A percentile compares a stretch with the other conserved stretches of the same genome.
Evolutionary conservation across 2,113 vertebrate species (phyloP).

Genomic region (Cavia porcellus): DNA sequence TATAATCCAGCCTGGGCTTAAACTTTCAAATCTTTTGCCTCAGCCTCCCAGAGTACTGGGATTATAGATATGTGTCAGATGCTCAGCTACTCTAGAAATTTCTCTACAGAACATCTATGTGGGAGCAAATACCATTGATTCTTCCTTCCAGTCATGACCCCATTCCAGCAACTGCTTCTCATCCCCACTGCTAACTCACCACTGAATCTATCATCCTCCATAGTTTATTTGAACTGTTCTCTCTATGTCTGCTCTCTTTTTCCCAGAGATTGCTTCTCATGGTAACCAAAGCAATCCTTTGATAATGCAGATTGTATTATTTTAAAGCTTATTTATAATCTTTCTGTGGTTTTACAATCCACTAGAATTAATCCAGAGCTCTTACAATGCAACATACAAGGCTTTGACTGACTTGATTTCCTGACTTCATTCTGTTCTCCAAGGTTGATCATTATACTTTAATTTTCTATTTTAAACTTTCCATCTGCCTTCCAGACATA

Average conservation of each 20-base stretch:
- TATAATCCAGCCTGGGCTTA: not conserved
- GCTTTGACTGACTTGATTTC: not conserved
- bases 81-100: not conserved
- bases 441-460: no score
- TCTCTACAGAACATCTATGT: not conserved
- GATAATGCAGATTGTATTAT: not conserved
- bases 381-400: not conserved
- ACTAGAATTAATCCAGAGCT: slow-evolving; percentile 1
- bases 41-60: not conserved
- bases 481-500: not conserved
- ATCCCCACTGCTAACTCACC: not conserved
- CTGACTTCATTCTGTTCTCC: not conserved
- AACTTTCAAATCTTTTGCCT: not conserved
- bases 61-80: not conserved
- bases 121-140: not conserved
- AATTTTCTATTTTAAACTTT: not conserved
- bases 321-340: not conserved
- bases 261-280: not conserved
- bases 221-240: not conserved
- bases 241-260: not conserved
- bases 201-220: not conserved
- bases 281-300: not conserved
- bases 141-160: not conserved
- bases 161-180: not conserved
- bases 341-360: not conserved